Evolutionary conservation across 2,888 invertebrate genomes (phyloP), one percentile per base, ranked within the genome.

Genomic region (Holacanthella duospinosa): DNA sequence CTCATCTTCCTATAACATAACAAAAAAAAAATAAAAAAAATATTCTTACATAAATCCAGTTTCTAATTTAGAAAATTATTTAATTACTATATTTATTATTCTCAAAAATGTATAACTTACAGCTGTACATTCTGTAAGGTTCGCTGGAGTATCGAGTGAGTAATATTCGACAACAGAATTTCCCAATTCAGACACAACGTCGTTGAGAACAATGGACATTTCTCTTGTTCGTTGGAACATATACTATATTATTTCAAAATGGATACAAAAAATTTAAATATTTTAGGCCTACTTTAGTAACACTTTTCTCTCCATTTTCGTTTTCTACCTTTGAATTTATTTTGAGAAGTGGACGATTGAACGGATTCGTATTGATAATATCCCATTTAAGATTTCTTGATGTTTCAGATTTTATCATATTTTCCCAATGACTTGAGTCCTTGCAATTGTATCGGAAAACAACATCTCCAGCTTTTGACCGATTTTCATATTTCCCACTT

Each of bases 391-490:
- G n/a, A n/a, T n/a, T n/a, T n/a, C n/a, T n/a, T n/a, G n/a, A n/a
- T 6, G 36, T 36, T 36, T 16, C 36, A 59, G 55, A 19, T 26
- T 48, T 54, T 59, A 59, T 44, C 2, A n/a, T 28, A 21, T 60
- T 27, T 2, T 60, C 56, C 21, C 26, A 27, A 4, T 25, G 21
- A 19, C 6, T 48, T 1, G 67, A 66, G 48, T 70, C 69, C 54
- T 64, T 65, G 58, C 66, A 66, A 56, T 70, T 69, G 59, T 68
- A 71, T 6, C 65, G 65, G n/a, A 66, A 81, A 26, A 86, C 80
- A 19, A 84, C 81, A 60, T 84, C 82, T 1, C 87, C 86, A 53
- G 83, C 80, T 73, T 83, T 84, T 36, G 77, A 78, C 26, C 80
- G 72, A 9, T 74, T 72, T 29, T 73, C 74, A 73, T 79, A 80